Evolutionary conservation across 2,888 invertebrate genomes (phyloP).

Genomic region (Heliconius aoede): DNA sequence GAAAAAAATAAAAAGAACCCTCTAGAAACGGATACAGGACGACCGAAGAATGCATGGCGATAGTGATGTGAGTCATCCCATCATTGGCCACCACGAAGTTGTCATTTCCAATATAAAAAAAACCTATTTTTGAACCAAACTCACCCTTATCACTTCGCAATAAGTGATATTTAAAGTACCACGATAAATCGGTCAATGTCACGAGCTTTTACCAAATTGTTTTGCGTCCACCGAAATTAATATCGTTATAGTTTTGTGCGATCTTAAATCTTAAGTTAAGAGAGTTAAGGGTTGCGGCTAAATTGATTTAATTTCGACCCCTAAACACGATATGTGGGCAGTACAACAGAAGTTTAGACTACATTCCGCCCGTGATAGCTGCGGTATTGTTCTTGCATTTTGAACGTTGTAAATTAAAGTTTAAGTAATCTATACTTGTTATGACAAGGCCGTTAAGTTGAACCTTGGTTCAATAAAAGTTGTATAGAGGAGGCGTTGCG

Average conservation of each 20-base stretch:
- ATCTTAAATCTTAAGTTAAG: conserved; percentile 33
- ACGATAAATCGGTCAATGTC: conserved; percentile 53
- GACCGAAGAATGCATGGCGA: conserved; percentile 71
- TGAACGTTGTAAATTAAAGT: conserved; percentile 47
- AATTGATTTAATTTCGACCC: conserved; percentile 36
- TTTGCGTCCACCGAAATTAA: conserved; percentile 50
- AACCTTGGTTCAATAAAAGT: conserved; percentile 36
- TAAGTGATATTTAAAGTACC: conserved; percentile 53
- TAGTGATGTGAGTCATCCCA: conserved; percentile 75
- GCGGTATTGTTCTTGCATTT: conserved; percentile 51
- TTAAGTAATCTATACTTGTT: conserved; percentile 45
- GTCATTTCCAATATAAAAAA: conserved; percentile 53
- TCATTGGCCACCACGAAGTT: conserved; percentile 74
- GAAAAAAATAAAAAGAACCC: conserved; percentile 59
- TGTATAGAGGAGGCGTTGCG: conserved; percentile 8
- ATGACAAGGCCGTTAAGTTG: conserved; percentile 45
- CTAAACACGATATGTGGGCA: conserved; percentile 41
- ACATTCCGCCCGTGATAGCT: conserved; percentile 70
- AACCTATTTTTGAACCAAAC: conserved; percentile 52
- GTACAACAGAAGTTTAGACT: conserved; percentile 69
- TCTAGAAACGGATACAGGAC: conserved; percentile 72
- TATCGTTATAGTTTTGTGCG: conserved; percentile 14
- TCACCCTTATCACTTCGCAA: conserved; percentile 47
- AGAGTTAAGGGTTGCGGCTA: conserved; percentile 33
- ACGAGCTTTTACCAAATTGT: conserved; percentile 57